Evolutionary conservation across 2,797 vertebrate species (phyloP).

Genomic region (Allobates femoralis): DNA sequence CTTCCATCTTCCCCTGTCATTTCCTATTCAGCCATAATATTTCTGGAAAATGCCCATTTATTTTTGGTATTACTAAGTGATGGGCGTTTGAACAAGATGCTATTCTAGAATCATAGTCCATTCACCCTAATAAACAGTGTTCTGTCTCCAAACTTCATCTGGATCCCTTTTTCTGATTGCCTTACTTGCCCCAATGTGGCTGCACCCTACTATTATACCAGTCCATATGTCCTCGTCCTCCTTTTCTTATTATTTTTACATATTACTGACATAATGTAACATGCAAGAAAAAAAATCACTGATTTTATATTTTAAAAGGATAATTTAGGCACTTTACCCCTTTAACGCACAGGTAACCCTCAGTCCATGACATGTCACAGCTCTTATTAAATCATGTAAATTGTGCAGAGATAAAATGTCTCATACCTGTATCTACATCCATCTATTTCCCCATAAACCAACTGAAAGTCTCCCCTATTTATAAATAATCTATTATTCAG

Average conservation of each 20-base stretch:
- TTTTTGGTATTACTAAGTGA: background rate
- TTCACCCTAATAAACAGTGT: constrained; percentile 31
- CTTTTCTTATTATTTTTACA: background rate
- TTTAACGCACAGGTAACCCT: too few relatives aligned
- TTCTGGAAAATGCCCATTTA: background rate
- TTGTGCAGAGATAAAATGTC: too few relatives aligned
- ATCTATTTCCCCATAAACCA: too few relatives aligned
- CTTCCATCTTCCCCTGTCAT: background rate
- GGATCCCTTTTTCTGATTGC: constrained; percentile 13
- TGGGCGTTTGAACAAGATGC: constrained; percentile 22
- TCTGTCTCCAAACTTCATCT: constrained; percentile 3
- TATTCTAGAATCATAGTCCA: background rate
- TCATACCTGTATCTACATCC: too few relatives aligned
- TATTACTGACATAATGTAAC: background rate
- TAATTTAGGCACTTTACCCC: too few relatives aligned
- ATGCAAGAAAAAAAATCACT: background rate
- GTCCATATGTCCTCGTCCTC: background rate
- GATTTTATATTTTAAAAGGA: background rate
- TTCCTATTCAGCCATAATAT: constrained; percentile 5
- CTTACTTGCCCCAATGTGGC: constrained; percentile 41
- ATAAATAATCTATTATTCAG: too few relatives aligned
- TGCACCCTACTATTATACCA: constrained; percentile 1
- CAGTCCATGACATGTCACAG: too few relatives aligned
- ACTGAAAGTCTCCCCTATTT: too few relatives aligned
- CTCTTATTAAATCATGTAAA: too few relatives aligned